Conservation (phyloP, 2,113 vertebrate genomes). For the Pionites leucogaster region DNA sequence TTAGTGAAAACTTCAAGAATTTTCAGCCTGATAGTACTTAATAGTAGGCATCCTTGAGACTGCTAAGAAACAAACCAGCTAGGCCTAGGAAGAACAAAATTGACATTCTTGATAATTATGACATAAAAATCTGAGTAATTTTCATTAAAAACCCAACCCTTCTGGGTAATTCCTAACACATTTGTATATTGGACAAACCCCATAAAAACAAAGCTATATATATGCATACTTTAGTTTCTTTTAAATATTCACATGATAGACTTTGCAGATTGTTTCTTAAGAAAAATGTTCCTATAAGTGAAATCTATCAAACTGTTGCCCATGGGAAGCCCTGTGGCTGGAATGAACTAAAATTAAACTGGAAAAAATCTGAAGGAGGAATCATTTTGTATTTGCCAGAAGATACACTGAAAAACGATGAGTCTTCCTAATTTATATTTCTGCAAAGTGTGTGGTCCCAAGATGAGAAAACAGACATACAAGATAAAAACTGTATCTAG, state of each 20-base stretch:
- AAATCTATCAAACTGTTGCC: neutral
- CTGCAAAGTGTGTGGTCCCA: neutral
- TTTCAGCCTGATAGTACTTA: neutral
- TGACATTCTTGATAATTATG: neutral
- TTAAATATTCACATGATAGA: neutral
- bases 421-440: neutral
- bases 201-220: neutral
- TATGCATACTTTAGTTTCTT: neutral
- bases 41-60: neutral
- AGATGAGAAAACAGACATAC: neutral
- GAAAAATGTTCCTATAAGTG: neutral
- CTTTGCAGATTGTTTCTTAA: neutral
- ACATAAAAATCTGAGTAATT: neutral
- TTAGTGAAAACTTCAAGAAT: neutral
- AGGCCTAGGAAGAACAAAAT: neutral
- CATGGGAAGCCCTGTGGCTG: neutral
- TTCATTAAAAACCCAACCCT: neutral
- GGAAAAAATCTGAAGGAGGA: neutral
- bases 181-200: neutral
- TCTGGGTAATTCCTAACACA: neutral
- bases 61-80: neutral
- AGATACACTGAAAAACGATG: neutral
- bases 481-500: neutral
- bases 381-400: neutral
- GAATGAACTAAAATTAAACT: constrained; percentile 20